Base-by-base conservation (phyloP, 35 echinoderm and acorn worm species). In the Heliocidaris erythrogramma region DNA sequence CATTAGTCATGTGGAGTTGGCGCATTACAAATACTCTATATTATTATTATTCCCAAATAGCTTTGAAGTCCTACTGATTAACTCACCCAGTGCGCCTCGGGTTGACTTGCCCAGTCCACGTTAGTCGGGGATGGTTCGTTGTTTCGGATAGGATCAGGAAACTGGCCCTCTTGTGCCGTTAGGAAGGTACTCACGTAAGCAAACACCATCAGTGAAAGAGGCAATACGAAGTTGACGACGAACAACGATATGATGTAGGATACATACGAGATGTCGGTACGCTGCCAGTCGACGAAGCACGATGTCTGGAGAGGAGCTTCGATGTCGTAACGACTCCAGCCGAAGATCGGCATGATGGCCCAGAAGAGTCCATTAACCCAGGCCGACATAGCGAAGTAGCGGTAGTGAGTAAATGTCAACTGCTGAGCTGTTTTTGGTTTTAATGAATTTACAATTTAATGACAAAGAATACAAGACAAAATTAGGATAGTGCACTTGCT, bases 321-420 rank as follows among this genome's bases (percentile, higher is more conserved):
- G 48, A 97, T 48, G 24, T 69, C 96, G 91, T 98, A 98, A 47
- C 90, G 65, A 11, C 93, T 94, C 97, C 97, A 98, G 88, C 97
- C 97, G 42, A 98, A 94, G 21, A 97, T 90, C 4, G 97, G 97
- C 84, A 98, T 95, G 49, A 98, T 89, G 1, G 97, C 97, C 97
- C 97, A 98, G 61, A 98, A 95, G 30, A 94, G 60, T 5, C 95
- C 97, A 30, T 98, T 97, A 13, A 49, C 24, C 71, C 91, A 96
- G 5, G 60, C 95, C 4, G 94, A 27, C 30, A 96, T 8, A 4
- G 91, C 71, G 52, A 97, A 86, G 49, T 59, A 32, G 30, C 48
- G 65, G 84, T 98, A 98, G 31, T 98, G 96, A 2, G 88, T 30
- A 32, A 92, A 87, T 0, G 88, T 96, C 27, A 98, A 35, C 18